Conservation (phyloP, 1,140 invertebrate species). For the Papilio polytes region DNA sequence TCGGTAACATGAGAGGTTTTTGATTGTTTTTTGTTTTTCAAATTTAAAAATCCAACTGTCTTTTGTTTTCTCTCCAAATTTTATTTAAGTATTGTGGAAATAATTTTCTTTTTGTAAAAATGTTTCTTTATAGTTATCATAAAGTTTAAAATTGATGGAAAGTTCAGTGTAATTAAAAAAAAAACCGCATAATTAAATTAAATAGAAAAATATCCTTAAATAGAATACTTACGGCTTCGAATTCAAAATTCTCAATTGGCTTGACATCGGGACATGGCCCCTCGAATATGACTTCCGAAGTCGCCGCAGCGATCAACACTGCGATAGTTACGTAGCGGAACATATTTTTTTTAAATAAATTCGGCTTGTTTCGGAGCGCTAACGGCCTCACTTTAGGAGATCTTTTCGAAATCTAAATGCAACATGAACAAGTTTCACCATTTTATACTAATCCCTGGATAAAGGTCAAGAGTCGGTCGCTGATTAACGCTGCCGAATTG, state of each 20-base stretch:
- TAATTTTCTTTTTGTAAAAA: no score
- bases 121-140: no score
- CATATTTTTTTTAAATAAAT: conserved; percentile 20
- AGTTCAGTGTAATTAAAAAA: no score
- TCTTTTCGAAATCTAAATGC: conserved; percentile 24
- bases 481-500: not conserved
- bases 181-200: not conserved
- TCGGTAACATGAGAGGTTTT: no score
- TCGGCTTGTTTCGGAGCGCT: conserved; percentile 3
- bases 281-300: conserved; percentile 15
- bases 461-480: conserved; percentile 6
- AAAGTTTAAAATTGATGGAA: no score
- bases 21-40: not conserved
- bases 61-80: no score
- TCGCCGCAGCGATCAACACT: not conserved
- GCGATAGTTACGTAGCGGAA: not conserved
- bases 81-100: no score
- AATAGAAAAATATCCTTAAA: not conserved
- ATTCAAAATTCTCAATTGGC: conserved; percentile 16
- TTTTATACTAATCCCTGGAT: conserved; percentile 19
- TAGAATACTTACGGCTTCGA: not conserved
- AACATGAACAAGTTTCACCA: not conserved
- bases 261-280: conserved; percentile 25
- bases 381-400: conserved; percentile 2
- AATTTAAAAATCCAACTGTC: not conserved